Base-by-base conservation (phyloP, 2,113 vertebrate genomes). In the Shinisaurus crocodilurus region DNA sequence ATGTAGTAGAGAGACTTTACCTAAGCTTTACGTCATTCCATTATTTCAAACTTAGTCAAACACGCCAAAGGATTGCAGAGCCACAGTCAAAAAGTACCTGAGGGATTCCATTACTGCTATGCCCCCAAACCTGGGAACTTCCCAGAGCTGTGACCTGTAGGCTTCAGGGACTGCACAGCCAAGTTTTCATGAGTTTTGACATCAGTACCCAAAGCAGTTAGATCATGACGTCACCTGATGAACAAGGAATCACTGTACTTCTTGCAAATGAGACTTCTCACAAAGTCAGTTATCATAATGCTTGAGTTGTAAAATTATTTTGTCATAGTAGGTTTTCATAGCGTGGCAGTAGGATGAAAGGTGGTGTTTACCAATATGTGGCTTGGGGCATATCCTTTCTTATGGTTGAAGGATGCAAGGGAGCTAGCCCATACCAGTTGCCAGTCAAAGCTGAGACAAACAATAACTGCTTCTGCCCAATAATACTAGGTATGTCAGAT, bases 291-390 rank as follows among this genome's bases (percentile, higher is more conserved):
- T 65, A 76, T 81, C 4, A 88, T 75, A 88, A 3, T 72, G 40
- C 57, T n/a, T n/a, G n/a, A n/a, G n/a, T 89, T 92, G 40, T 75
- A 85, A 89, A 37, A 1, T 81, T 72, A 88, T 86, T 88, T 93
- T 60, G 83, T 25, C 82, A 82, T 82, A 91, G 67, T 40, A 92
- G 74, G 82, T 80, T 67, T 57, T 67, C 23, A 45, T 15, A 80
- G 43, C 50, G 5, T 32, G 34, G 72, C 86, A 70, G 90, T 87
- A 89, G 91, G 43, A 85, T n/a, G 13, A 65, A 13, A 15, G 45
- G 45, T 50, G 45, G 6, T 6, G 9, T 10, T 27, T 45, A 45
- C 27, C 40, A 25, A 3, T 23, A 45, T 77, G 40, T 48, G 43
- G 2, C 20, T 32, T 48, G 34, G 3, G 18, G 3, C 12, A n/a